Evolutionary conservation across 53 echinoderm and acorn worm species (phyloP).

Genomic region (Pentamera pediparva): DNA sequence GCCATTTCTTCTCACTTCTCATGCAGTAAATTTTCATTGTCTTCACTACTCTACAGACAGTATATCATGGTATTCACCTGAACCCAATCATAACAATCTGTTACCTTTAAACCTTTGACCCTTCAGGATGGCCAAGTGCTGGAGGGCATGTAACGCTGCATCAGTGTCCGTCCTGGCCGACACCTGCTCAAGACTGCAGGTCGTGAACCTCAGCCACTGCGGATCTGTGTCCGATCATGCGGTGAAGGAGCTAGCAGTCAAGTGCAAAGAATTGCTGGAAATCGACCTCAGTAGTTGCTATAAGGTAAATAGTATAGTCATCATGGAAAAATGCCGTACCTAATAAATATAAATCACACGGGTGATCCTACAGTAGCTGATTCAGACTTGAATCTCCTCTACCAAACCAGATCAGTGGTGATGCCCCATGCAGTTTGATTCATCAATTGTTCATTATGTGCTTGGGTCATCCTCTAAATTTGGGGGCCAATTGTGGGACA

Average conservation of each 20-base stretch:
- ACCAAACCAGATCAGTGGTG: not conserved
- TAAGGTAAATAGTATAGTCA: slow-evolving; percentile 54
- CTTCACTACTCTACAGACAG: too few relatives aligned
- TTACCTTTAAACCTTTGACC: not conserved
- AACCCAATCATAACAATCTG: too few relatives aligned
- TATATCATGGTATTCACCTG: not conserved
- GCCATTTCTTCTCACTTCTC: too few relatives aligned
- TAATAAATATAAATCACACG: too few relatives aligned
- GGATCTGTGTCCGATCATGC: slow-evolving; percentile 61
- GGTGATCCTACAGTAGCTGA: too few relatives aligned
- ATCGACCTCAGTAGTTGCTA: slow-evolving; percentile 90
- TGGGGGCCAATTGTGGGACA: too few relatives aligned
- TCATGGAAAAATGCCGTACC: too few relatives aligned
- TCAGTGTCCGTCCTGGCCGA: slow-evolving; percentile 47
- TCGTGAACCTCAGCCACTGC: slow-evolving; percentile 54
- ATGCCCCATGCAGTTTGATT: not conserved
- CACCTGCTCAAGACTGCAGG: slow-evolving; percentile 47
- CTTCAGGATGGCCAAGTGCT: slow-evolving; percentile 65
- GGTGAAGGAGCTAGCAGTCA: slow-evolving; percentile 43
- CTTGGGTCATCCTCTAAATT: too few relatives aligned
- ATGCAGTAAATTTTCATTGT: too few relatives aligned
- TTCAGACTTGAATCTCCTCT: too few relatives aligned
- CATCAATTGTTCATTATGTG: too few relatives aligned
- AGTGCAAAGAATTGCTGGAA: slow-evolving; percentile 63
- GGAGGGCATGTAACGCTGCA: slow-evolving; percentile 65